Evolutionary conservation across 1,140 invertebrate genomes (phyloP), one percentile per base, ranked within the genome.

Genomic region (Hylyphantes graminicola): DNA sequence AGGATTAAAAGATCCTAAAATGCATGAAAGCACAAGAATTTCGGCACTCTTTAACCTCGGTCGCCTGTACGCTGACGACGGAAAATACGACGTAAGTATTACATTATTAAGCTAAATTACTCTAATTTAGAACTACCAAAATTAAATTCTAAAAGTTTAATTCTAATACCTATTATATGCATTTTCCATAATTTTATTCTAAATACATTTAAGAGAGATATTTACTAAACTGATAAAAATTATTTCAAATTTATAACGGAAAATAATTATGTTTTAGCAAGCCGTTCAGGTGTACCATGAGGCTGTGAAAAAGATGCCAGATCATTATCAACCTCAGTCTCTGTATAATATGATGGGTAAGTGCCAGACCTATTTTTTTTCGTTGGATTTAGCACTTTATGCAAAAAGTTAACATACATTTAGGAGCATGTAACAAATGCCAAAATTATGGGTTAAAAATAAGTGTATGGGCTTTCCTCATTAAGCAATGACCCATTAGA

Each of bases 31-130:
- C 61, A 96, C 97, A 0, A 93, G 95, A 86, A 94, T 97, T 55
- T 96, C 97, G 7, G 96, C 96, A 6, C 92, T 98, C 13, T 93
- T 98, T 81, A 96, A 98, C 89, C 91, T 98, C 84, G 97, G 96
- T 8, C 93, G 95, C 35, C 92, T 99, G 48, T 95, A 96, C 87
- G 95, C 95, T 15, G 96, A 98, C 87, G 93, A 96, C 87, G 94
- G 95, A 2, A 93, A 94, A 87, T 92, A 95, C 87, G 77, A 89
- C 81, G 89, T 89, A 86, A 55, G 21, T 67, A 72, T 53, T 51
- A 51, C n/a, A n/a, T 17, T 5, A 48, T 13, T 68, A 21, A 0
- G 9, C 19, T 68, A 19, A 48, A 21, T 68, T 68, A 68, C 5
- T 21, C 7, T 17, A 48, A n/a, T 11, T 6, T 21, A 68, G 21